Evolutionary conservation across 2,888 invertebrate species (phyloP).

Genomic region (Onthophagus sagittarius): DNA sequence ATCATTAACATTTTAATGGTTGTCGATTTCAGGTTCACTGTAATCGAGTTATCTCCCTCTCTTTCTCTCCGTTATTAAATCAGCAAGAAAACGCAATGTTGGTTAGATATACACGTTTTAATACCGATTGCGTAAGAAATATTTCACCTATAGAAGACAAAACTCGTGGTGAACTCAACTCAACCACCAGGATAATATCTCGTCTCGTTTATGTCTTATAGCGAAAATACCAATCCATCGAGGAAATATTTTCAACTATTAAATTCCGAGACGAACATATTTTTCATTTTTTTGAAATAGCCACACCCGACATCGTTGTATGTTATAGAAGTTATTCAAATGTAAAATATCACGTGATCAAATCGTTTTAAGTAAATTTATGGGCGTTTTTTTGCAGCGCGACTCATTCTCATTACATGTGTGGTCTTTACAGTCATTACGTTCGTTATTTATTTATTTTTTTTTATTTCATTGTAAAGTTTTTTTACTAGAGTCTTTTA

Average conservation of each 20-base stretch:
- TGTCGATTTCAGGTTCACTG: neutral
- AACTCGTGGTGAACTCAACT: neutral
- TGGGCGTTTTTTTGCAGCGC: too few relatives aligned
- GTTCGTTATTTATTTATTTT: too few relatives aligned
- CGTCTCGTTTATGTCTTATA: neutral
- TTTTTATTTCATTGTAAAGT: too few relatives aligned
- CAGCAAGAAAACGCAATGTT: neutral
- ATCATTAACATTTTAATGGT: neutral
- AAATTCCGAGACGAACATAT: neutral
- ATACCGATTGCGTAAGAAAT: neutral
- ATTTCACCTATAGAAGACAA: neutral
- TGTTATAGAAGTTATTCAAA: constrained; percentile 9
- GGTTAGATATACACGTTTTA: neutral
- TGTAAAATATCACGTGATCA: constrained; percentile 7
- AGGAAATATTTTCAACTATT: neutral
- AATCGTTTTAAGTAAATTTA: neutral
- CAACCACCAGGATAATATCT: neutral
- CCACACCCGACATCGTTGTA: constrained; percentile 1
- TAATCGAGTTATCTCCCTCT: neutral
- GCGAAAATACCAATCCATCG: neutral
- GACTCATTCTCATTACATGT: too few relatives aligned
- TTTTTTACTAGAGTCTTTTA: neutral
- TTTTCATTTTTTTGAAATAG: neutral
- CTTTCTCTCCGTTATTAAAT: neutral
- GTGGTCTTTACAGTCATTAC: too few relatives aligned